Evolutionary conservation across 2,113 vertebrate species (phyloP).

Genomic region (Festucalex cinctus): DNA sequence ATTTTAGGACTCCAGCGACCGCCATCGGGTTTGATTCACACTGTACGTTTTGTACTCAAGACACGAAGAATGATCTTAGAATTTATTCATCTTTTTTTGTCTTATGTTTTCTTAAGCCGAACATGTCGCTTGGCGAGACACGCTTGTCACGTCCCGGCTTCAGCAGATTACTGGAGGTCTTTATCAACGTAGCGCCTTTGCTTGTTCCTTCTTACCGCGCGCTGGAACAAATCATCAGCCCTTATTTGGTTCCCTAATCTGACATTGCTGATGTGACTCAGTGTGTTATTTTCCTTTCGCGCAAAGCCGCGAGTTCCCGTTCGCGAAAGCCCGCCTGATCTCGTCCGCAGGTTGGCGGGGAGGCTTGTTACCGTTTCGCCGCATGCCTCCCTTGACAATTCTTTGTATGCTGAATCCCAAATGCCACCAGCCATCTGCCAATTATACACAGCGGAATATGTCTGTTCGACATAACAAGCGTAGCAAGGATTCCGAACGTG

Average conservation of each 20-base stretch:
- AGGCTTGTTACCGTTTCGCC: slow-evolving; percentile 48
- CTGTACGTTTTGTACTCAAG: not conserved
- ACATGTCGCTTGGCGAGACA: not conserved
- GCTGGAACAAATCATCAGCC: slow-evolving; percentile 21
- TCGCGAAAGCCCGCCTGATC: slow-evolving; percentile 40
- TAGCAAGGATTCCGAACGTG: slow-evolving; percentile 31
- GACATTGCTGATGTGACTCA: slow-evolving; percentile 18
- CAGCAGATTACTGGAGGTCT: not conserved
- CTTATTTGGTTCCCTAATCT: slow-evolving; percentile 29
- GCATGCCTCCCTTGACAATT: slow-evolving; percentile 44
- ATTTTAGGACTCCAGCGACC: not conserved
- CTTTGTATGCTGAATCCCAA: slow-evolving; percentile 48
- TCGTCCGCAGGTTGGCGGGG: slow-evolving; percentile 42
- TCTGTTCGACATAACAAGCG: slow-evolving; percentile 51
- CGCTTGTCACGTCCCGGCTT: not conserved
- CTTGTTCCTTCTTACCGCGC: not conserved
- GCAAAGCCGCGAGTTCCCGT: slow-evolving; percentile 24
- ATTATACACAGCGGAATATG: slow-evolving; percentile 50
- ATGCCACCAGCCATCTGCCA: slow-evolving; percentile 54
- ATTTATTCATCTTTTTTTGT: not conserved
- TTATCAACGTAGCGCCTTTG: not conserved
- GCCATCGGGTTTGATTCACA: not conserved
- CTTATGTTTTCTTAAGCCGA: slow-evolving; percentile 6
- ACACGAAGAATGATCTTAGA: not conserved
- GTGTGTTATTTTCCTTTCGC: slow-evolving; percentile 23